Conservation (phyloP, 1,140 invertebrate genomes). For the Leptinotarsa undecemlineata region DNA sequence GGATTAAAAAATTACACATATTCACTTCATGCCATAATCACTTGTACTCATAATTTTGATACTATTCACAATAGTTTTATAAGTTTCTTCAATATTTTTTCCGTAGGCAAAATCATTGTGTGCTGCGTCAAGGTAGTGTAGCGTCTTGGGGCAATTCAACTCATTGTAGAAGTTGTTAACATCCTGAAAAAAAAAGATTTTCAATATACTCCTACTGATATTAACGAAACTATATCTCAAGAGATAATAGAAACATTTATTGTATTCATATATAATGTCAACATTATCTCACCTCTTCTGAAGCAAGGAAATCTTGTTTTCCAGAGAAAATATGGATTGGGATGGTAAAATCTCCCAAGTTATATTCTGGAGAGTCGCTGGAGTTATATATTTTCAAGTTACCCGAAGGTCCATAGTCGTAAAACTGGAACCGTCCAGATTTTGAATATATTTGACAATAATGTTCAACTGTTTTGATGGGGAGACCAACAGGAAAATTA, state of each 20-base stretch:
- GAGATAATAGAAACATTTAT: too few species aligned
- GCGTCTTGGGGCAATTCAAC: neutral
- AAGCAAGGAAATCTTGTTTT: neutral
- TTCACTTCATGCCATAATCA: too few species aligned
- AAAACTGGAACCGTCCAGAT: neutral
- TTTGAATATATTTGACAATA: neutral
- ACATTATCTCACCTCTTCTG: neutral
- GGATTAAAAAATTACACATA: too few species aligned
- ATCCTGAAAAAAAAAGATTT: neutral
- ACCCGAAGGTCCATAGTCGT: neutral
- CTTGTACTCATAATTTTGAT: neutral
- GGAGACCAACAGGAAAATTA: neutral
- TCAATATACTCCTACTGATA: neutral
- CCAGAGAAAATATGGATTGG: neutral
- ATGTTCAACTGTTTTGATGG: neutral
- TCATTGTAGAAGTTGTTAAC: neutral
- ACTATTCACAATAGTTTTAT: neutral
- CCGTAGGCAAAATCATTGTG: neutral
- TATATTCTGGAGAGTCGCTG: neutral
- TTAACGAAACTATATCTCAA: neutral
- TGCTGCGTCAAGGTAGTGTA: neutral
- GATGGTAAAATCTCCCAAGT: neutral
- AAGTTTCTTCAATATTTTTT: neutral
- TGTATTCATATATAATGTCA: neutral
- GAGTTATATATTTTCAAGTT: neutral